Base-by-base conservation (phyloP, 2,797 vertebrate species). In the Mus minutoides region DNA sequence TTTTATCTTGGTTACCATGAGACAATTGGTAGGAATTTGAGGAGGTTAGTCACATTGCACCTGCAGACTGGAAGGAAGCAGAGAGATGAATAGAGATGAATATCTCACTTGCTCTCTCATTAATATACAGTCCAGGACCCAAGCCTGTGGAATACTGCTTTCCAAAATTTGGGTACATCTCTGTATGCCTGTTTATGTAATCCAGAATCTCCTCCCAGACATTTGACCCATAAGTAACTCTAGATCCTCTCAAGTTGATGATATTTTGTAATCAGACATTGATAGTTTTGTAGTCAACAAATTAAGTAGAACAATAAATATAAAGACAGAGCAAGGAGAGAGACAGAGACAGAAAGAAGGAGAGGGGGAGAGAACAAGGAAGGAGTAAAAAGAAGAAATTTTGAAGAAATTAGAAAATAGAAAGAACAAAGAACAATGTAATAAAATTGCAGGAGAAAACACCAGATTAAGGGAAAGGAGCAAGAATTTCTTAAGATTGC, bases 201-300 rank as follows among this genome's bases (percentile, higher is more conserved):
- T 73, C 24, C 24, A 40, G 49, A 56, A 73, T 6, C 8, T 3
- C 52, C 5, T 31, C 16, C 22, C 37, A 16, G 29, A 52, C 10
- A n/a, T 52, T 9, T 71, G 34, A 16, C 26, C 29, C 10, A 52
- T 88, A 34, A 21, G 26, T 43, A 54, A 75, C 7, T 22, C 79
- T 40, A 88, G 10, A 56, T 58, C 2, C n/a, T 58, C n/a, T 75
- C 24, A 58, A 13, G 9, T 14, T 40, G 26, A 40, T 40, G 29
- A 19, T 29, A 88, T 40, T 56, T 73, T 73, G 54, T 40, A 24
- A 73, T 56, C 34, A 19, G 24, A 21, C 29, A 46, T 2, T 29
- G 43, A 54, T 64, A 80, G 3, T 16, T 94, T 90, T 91, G 24
- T 19, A 90, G 46, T 54, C 29, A 90, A 73, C 52, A 75, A 92